Conservation (phyloP, 1,140 invertebrate genomes). For the Meloidogyne exigua region DNA sequence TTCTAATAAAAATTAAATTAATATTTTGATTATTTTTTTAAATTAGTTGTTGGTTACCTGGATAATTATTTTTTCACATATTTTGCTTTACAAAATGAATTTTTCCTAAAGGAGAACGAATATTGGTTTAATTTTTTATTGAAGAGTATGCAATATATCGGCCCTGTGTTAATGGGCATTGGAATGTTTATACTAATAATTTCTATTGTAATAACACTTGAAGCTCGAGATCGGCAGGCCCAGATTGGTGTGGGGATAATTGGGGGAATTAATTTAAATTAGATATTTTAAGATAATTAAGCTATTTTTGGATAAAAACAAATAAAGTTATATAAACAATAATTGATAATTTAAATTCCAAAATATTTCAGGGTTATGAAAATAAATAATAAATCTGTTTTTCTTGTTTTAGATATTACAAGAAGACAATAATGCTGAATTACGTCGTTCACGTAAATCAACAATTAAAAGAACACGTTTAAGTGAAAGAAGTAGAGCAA, state of each 20-base stretch:
- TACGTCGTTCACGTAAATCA: constrained; percentile 19
- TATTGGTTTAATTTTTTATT: constrained; percentile 37
- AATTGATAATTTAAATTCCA: too few relatives aligned
- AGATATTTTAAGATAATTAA: too few relatives aligned
- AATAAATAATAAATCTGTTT: not conserved
- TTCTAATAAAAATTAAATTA: constrained; percentile 41
- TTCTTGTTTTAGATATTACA: constrained; percentile 9
- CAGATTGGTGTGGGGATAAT: constrained; percentile 44
- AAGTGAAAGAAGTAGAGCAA: not conserved
- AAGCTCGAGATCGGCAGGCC: constrained; percentile 58
- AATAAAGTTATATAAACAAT: too few relatives aligned
- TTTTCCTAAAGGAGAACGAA: not conserved
- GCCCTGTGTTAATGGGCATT: constrained; percentile 61
- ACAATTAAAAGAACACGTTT: constrained; percentile 2
- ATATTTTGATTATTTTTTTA: constrained; percentile 55
- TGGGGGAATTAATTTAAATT: not conserved
- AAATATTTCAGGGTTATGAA: too few relatives aligned
- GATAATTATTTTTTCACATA: not conserved
- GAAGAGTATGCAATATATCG: constrained; percentile 62
- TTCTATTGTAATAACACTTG: constrained; percentile 62
- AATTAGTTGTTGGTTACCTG: not conserved
- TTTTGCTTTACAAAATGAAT: not conserved
- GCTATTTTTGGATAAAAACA: too few relatives aligned
- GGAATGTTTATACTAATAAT: constrained; percentile 58
- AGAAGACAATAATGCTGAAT: constrained; percentile 20